Conservation (phyloP, 1,140 invertebrate genomes). For the Epicauta chinensis region DNA sequence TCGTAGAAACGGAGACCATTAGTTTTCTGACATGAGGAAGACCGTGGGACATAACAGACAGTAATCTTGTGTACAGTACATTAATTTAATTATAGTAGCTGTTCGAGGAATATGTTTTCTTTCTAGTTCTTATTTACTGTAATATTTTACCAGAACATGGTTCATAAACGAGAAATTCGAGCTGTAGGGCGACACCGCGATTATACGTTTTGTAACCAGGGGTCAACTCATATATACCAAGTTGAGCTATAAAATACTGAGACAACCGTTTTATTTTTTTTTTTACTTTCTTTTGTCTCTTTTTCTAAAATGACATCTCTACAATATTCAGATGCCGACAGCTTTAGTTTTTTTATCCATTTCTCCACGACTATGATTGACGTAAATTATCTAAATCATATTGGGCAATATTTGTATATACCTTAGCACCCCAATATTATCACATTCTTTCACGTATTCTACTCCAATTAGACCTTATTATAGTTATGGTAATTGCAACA, state of each 20-base stretch:
- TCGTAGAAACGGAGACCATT: constrained; percentile 11
- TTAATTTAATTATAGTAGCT: constrained; percentile 24
- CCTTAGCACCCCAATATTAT: too few relatives aligned
- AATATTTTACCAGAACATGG: constrained; percentile 15
- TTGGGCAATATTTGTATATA: too few relatives aligned
- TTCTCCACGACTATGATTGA: too few relatives aligned
- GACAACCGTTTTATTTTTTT: not conserved
- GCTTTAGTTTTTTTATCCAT: too few relatives aligned
- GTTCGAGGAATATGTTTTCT: constrained; percentile 20
- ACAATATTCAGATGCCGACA: not conserved
- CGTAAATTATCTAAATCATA: too few relatives aligned
- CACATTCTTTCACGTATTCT: too few relatives aligned
- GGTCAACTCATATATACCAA: constrained; percentile 15
- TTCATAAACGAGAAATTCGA: constrained; percentile 17
- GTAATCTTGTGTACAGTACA: constrained; percentile 20
- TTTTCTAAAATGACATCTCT: constrained; percentile 11
- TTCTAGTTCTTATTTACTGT: constrained; percentile 7
- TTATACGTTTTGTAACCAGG: constrained; percentile 15
- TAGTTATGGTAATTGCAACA: too few relatives aligned
- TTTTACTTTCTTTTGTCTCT: not conserved
- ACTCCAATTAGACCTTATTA: too few relatives aligned
- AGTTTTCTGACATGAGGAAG: constrained; percentile 14
- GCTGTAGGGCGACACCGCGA: constrained; percentile 14
- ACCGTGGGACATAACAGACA: constrained; percentile 12
- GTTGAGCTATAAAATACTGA: constrained; percentile 15